Evolutionary conservation across 2,113 vertebrate genomes (phyloP).

Genomic region (Poicephalus gulielmi): DNA sequence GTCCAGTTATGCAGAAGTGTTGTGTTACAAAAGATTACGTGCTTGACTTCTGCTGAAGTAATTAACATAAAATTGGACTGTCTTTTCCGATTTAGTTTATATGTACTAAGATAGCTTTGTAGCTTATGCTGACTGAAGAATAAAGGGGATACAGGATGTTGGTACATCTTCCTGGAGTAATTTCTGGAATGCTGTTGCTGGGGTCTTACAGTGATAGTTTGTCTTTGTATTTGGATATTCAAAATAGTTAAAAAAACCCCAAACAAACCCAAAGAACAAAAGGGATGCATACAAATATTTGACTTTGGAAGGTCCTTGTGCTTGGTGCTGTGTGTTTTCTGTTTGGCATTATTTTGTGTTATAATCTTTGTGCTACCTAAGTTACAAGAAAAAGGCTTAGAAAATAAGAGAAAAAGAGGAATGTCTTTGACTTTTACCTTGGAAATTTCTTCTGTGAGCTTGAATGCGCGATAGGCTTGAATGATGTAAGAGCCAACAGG

Average conservation of each 20-base stretch:
- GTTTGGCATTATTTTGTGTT: not conserved
- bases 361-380: not conserved
- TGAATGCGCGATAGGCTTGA: not conserved
- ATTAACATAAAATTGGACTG: not conserved
- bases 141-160: not conserved
- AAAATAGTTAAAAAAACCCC: not conserved
- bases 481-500: not conserved
- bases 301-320: not conserved
- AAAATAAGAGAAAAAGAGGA: not conserved
- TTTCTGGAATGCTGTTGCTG: not conserved
- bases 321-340: not conserved
- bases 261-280: not conserved
- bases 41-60: not conserved
- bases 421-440: not conserved
- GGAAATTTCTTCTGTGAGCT: not conserved
- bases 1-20: not conserved
- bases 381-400: not conserved
- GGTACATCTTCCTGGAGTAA: not conserved
- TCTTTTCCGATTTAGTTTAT: not conserved
- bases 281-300: not conserved
- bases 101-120: not conserved
- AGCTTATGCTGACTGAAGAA: not conserved
- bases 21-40: not conserved
- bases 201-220: not conserved
- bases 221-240: not conserved